Base-by-base conservation (phyloP, 2,888 invertebrate genomes). In the Agriopis leucophaearia region DNA sequence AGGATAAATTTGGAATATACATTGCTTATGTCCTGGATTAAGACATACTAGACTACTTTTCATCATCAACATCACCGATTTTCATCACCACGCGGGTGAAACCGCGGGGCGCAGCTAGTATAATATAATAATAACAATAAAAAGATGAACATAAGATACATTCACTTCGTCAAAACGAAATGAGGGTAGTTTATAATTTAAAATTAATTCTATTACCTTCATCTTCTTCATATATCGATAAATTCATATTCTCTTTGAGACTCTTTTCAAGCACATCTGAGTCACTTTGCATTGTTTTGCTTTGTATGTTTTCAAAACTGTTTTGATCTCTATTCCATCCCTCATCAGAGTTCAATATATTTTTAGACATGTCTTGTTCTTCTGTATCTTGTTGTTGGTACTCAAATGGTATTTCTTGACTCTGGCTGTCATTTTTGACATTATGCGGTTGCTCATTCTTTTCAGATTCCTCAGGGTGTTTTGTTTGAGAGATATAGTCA, bases 381-480 rank as follows among this genome's bases (percentile, higher is more conserved):
- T 52, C 9, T 15, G 1, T 18, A 13, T 50, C 5, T 1, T 18
- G 18, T 45, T 47, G 16, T 47, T 10, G 47, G 9, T n/a, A 16
- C 16, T 47, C 15, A 3, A 8, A 8, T 16, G 16, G 47, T 47
- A 16, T 8, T 9, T 47, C 16, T 16, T 47, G 8, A 15, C 27
- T 35, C 12, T 16, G 5, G 4, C 0, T 36, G 4, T 35, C 38
- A 38, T 54, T 54, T n/a, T 36, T 9, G n/a, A n/a, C 18, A 35
- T 51, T 12, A 27, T 50, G 50, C 27, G 35, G 35, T 48, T 40
- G n/a, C 8, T 63, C 15, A 64, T 15, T 15, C 13, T 18, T 15
- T 42, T 15, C 35, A 10, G 18, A 10, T 38, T 50, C 8, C 15
- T 35, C 16, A 47, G 8, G 8, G 7, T 15, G 10, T 18, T 47